Conservation (phyloP, 1,140 invertebrate species). For the Trinorchestia longiramus region DNA sequence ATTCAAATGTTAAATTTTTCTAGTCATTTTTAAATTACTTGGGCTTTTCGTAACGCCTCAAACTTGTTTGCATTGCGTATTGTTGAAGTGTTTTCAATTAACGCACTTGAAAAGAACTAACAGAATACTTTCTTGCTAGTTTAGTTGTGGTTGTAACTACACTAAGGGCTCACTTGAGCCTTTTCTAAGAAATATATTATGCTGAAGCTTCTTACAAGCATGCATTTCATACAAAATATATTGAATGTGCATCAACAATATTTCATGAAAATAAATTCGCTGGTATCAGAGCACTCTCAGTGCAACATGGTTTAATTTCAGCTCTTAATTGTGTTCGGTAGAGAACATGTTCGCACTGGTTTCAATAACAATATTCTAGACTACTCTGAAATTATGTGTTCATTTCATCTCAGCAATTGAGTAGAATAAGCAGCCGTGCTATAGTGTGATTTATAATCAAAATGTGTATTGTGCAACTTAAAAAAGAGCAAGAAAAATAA, state of each 20-base stretch:
- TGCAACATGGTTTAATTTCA: neutral
- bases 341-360: neutral
- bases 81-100: neutral
- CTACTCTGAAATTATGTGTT: neutral
- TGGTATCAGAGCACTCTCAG: neutral
- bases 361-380: neutral
- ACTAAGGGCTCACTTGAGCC: neutral
- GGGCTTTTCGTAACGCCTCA: neutral
- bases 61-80: neutral
- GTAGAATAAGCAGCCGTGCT: neutral
- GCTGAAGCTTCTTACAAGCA: neutral
- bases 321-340: neutral
- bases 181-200: neutral
- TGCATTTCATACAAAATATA: neutral
- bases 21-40: neutral
- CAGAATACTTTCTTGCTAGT: neutral
- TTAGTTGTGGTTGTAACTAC: neutral
- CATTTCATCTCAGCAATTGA: neutral
- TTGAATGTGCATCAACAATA: neutral
- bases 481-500: neutral
- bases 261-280: neutral
- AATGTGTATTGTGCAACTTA: neutral
- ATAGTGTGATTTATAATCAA: neutral
- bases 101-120: neutral
- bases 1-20: neutral